Percentiles rank a stretch among this genome's conserved stretches.
Evolutionary conservation across 2,888 invertebrate genomes (phyloP).

Genomic region (Campoletis raptor): DNA sequence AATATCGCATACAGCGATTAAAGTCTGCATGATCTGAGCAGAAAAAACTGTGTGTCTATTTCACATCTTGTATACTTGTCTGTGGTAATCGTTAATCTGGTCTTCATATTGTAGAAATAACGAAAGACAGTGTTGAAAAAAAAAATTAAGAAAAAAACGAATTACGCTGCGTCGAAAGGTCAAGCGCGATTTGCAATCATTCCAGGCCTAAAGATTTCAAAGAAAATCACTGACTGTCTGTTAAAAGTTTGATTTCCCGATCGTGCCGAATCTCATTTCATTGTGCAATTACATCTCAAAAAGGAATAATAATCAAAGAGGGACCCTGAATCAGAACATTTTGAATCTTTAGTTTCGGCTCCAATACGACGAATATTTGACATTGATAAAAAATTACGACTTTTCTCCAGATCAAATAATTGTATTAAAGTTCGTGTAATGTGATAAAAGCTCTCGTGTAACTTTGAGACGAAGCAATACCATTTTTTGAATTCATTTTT

Average conservation of each 20-base stretch:
- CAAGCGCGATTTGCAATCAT: conserved; percentile 36
- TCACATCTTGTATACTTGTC: conserved; percentile 59
- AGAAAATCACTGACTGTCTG: not conserved
- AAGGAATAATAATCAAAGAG: not conserved
- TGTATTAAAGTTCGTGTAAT: not conserved
- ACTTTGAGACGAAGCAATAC: too few species aligned
- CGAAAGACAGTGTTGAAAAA: not conserved
- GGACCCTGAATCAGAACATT: not conserved
- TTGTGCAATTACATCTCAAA: conserved; percentile 19
- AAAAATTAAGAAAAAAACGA: conserved; percentile 1
- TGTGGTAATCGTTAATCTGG: conserved; percentile 55
- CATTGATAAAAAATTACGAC: not conserved
- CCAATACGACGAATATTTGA: not conserved
- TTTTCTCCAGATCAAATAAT: not conserved
- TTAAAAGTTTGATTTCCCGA: not conserved
- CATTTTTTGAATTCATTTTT: too few species aligned
- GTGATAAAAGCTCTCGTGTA: too few species aligned
- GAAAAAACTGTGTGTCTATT: conserved; percentile 41
- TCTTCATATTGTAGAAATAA: conserved; percentile 61
- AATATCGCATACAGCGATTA: conserved; percentile 37
- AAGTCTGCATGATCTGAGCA: conserved; percentile 17
- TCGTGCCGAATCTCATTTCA: conserved; percentile 19
- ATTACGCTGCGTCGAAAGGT: conserved; percentile 29
- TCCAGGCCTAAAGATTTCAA: conserved; percentile 50
- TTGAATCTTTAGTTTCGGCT: not conserved